Conservation (phyloP, 37 sponge, comb jelly and placozoan species). For the Mnemiopsis leidyi region DNA sequence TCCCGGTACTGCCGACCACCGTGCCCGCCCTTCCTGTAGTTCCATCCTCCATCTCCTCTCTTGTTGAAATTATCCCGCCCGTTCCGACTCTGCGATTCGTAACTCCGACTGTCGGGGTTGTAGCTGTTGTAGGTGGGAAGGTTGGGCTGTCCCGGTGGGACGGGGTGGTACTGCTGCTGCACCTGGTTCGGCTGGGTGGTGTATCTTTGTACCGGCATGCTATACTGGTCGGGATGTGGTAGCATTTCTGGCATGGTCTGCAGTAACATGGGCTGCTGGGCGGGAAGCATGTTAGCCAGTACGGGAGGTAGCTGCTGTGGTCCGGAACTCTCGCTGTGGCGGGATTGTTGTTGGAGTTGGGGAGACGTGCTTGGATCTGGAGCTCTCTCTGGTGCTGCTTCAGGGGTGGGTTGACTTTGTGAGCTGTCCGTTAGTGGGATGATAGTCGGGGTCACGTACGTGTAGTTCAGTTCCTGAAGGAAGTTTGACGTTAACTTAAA, state of each 20-base stretch:
- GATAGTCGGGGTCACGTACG: neutral
- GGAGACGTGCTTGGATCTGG: neutral
- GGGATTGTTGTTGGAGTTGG: neutral
- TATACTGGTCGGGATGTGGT: neutral
- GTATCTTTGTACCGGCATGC: neutral
- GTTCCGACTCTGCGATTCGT: neutral
- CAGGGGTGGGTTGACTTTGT: neutral
- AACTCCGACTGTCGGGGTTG: neutral
- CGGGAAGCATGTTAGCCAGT: constrained; percentile 6
- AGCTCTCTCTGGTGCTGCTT: neutral
- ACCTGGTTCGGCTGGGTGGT: neutral
- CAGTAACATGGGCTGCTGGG: neutral
- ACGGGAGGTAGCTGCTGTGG: constrained; percentile 10
- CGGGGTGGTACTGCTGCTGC: neutral
- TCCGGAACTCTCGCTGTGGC: neutral
- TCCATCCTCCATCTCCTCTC: neutral
- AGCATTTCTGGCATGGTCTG: constrained; percentile 34
- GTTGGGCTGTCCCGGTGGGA: neutral
- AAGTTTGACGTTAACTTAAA: too few species aligned
- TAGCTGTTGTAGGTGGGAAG: constrained; percentile 28
- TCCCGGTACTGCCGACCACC: constrained; percentile 44
- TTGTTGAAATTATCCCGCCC: neutral
- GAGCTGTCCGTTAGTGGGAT: constrained; percentile 36
- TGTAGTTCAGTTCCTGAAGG: constrained; percentile 42
- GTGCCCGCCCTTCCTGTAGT: constrained; percentile 51